Evolutionary conservation across 2,888 invertebrate species (phyloP).

Genomic region (Oscheius sp.): DNA sequence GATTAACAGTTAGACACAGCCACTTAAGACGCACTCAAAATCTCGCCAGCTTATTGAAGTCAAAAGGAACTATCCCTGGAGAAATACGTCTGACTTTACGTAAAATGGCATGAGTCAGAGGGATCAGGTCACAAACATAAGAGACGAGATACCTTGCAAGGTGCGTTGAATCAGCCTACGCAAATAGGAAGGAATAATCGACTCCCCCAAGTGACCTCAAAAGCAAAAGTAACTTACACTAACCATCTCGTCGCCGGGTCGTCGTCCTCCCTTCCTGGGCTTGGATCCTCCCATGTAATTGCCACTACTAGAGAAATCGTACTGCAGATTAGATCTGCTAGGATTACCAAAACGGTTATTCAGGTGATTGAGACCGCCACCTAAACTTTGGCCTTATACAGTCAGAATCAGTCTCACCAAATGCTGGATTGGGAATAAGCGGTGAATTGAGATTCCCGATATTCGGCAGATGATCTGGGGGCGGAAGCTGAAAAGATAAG

Average conservation of each 20-base stretch:
- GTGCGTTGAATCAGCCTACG: slow-evolving; percentile 31
- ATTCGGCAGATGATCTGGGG: slow-evolving; percentile 11
- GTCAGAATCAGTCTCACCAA: slow-evolving; percentile 4
- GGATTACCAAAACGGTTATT: slow-evolving; percentile 5
- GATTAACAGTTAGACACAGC: slow-evolving; percentile 3
- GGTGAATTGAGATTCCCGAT: slow-evolving; percentile 21
- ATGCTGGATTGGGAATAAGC: slow-evolving; percentile 1
- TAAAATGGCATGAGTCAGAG: slow-evolving; percentile 14
- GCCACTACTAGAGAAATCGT: slow-evolving; percentile 15
- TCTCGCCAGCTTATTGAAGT: not conserved
- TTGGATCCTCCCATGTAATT: slow-evolving; percentile 33
- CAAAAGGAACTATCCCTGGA: too few species aligned
- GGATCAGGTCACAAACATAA: slow-evolving; percentile 34
- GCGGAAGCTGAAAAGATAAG: slow-evolving; percentile 26
- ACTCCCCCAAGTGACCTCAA: not conserved
- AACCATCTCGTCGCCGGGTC: slow-evolving; percentile 35
- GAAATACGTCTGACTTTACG: too few species aligned
- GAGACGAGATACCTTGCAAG: slow-evolving; percentile 32
- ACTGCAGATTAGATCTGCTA: slow-evolving; percentile 15
- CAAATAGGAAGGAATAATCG: slow-evolving; percentile 19
- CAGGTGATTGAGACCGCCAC: slow-evolving; percentile 29
- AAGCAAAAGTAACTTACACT: slow-evolving; percentile 1
- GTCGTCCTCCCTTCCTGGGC: slow-evolving; percentile 34
- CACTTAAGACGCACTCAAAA: slow-evolving; percentile 7
- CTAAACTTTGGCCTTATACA: not conserved